Percentiles rank a stretch among this genome's conserved stretches.
Conservation (phyloP, 2,888 invertebrate genomes). For the Carpatolechia fugitivella region DNA sequence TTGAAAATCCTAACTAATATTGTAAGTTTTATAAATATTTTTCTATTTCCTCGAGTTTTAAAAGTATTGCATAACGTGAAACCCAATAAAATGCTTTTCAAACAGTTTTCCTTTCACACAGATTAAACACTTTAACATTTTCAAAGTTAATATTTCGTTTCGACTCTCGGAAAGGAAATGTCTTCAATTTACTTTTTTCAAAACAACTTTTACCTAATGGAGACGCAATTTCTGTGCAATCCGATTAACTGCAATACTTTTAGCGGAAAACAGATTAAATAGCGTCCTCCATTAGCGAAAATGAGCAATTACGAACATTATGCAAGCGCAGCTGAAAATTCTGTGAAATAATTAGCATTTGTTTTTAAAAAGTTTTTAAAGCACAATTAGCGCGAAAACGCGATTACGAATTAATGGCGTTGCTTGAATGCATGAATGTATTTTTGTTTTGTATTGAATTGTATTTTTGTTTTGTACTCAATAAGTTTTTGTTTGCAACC, state of each 20-base stretch:
- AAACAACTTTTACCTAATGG: neutral
- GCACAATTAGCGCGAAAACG: neutral
- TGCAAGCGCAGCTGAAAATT: neutral
- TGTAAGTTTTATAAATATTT: too few species aligned
- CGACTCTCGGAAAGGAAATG: neutral
- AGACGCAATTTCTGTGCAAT: conserved; percentile 1
- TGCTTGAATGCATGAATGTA: neutral
- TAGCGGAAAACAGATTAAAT: conserved; percentile 1
- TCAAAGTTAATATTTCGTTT: neutral
- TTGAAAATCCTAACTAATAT: too few species aligned
- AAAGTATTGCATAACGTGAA: too few species aligned
- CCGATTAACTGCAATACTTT: conserved; percentile 8
- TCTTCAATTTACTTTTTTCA: neutral
- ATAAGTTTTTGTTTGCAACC: neutral
- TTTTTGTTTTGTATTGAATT: neutral
- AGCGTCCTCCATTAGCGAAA: conserved; percentile 7
- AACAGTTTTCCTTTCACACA: too few species aligned
- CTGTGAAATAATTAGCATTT: conserved; percentile 1
- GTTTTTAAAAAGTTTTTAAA: conserved; percentile 20
- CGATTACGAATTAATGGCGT: neutral
- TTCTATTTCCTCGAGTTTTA: too few species aligned
- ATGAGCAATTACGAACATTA: conserved; percentile 2
- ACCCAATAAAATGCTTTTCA: too few species aligned
- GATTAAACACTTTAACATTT: too few species aligned
- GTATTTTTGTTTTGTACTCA: neutral